Evolutionary conservation across 2,888 invertebrate species (phyloP).

Genomic region (Acrocera orbiculus): DNA sequence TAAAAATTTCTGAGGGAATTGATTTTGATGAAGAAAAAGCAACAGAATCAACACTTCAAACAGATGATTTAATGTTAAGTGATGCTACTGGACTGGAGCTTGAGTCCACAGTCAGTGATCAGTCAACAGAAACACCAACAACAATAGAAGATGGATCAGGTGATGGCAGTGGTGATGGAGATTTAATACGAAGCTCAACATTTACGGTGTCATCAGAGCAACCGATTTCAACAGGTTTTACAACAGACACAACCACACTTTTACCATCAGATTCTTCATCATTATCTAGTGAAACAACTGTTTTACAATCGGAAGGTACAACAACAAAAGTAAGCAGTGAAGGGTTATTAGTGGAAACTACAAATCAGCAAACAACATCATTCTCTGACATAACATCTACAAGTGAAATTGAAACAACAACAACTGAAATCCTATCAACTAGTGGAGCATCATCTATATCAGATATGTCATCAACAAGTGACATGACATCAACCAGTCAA

Average conservation of each 20-base stretch:
- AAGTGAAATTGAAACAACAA: too few relatives aligned
- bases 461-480: too few relatives aligned
- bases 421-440: too few relatives aligned
- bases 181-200: too few relatives aligned
- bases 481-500: too few relatives aligned
- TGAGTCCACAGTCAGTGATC: conserved; percentile 17
- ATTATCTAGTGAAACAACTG: too few relatives aligned
- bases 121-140: conserved; percentile 5
- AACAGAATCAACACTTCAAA: conserved; percentile 24
- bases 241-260: conserved; percentile 6
- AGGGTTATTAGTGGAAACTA: too few relatives aligned
- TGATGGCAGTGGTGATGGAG: conserved; percentile 22
- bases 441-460: too few relatives aligned
- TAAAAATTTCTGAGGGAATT: conserved; percentile 19
- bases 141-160: conserved; percentile 16
- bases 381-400: too few relatives aligned
- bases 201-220: background rate
- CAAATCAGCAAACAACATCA: too few relatives aligned
- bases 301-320: too few relatives aligned
- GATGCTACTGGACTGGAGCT: conserved; percentile 27
- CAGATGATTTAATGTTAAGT: conserved; percentile 36
- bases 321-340: too few relatives aligned
- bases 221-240: conserved; percentile 3
- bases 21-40: conserved; percentile 20
- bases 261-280: conserved; percentile 4